Percentiles rank a stretch among this genome's conserved stretches.
These are phyloP conservation scores for Microcebus tavaratra DNA, from an alignment of 2,113 vertebrate species.

Conservation along the genomic window DNA sequence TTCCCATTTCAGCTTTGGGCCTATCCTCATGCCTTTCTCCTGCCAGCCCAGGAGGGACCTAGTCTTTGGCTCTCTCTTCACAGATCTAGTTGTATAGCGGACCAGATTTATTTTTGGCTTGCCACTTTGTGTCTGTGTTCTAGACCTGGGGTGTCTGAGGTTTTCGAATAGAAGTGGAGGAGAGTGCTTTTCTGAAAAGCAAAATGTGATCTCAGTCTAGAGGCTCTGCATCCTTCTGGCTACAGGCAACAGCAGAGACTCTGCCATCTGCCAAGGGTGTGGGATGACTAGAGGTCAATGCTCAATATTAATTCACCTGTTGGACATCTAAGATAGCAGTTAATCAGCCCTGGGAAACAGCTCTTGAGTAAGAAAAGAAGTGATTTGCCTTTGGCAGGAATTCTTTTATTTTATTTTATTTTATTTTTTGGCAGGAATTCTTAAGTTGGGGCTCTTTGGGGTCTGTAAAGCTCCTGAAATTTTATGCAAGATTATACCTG, in stretches of 20 bases:
- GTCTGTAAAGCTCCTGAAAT: neutral
- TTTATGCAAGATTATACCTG: slow-evolving; percentile 18
- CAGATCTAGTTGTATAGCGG: neutral
- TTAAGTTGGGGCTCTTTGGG: neutral
- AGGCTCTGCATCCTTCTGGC: slow-evolving; percentile 36
- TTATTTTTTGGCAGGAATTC: neutral
- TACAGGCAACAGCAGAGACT: slow-evolving; percentile 12
- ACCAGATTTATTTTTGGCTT: slow-evolving; percentile 37
- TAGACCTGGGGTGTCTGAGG: neutral
- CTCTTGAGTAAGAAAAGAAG: slow-evolving; percentile 2
- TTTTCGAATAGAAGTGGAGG: neutral
- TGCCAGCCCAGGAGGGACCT: neutral
- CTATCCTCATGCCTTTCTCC: slow-evolving; percentile 13
- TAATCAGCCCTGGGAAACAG: slow-evolving; percentile 51
- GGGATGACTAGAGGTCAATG: slow-evolving; percentile 56
- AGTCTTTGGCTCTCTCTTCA: neutral
- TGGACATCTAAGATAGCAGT: slow-evolving; percentile 54
- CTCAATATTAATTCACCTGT: slow-evolving; percentile 67
- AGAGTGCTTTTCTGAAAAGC: slow-evolving; percentile 15
- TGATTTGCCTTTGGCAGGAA: slow-evolving; percentile 4
- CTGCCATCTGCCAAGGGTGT: slow-evolving; percentile 46
- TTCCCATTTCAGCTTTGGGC: neutral
- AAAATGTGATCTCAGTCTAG: slow-evolving; percentile 35
- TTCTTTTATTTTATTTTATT: neutral
- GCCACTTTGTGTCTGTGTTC: slow-evolving; percentile 13